Conservation (phyloP, 2,888 invertebrate genomes). For the Cataglyphis livida region DNA sequence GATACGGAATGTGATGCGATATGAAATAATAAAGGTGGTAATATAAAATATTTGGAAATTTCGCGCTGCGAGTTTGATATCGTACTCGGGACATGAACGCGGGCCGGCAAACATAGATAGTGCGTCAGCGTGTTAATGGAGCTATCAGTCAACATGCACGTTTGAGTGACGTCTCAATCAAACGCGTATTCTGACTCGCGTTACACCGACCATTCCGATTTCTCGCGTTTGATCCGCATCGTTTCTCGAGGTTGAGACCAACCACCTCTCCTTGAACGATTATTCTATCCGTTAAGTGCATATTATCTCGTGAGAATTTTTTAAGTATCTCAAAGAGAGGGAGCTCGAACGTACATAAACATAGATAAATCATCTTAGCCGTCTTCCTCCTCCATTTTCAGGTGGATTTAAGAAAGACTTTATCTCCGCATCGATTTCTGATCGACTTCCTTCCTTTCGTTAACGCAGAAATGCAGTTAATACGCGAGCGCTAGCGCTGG, state of each 20-base stretch:
- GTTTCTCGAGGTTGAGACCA: constrained; percentile 4
- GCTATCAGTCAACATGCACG: constrained; percentile 80
- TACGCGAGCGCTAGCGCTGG: constrained; percentile 35
- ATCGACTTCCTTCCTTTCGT: not conserved
- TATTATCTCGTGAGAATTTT: not conserved
- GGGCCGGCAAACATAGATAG: constrained; percentile 74
- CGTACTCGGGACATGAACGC: constrained; percentile 61
- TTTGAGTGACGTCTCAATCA: constrained; percentile 82
- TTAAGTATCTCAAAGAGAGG: not conserved
- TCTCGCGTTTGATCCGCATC: constrained; percentile 65
- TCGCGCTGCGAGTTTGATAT: constrained; percentile 34
- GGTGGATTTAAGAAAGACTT: not conserved
- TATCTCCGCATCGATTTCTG: not conserved
- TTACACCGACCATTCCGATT: constrained; percentile 66
- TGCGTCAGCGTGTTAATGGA: constrained; percentile 80
- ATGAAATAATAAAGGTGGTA: constrained; percentile 45
- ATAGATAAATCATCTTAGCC: too few relatives aligned
- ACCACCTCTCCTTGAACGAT: not conserved
- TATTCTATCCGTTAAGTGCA: too few relatives aligned
- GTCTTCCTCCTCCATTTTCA: not conserved
- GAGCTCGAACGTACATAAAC: not conserved
- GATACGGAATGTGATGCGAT: not conserved
- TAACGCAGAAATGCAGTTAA: not conserved
- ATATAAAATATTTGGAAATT: constrained; percentile 49
- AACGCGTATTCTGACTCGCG: constrained; percentile 72